Evolutionary conservation across 2,797 vertebrate genomes (phyloP), one percentile per base, ranked within the genome.

Genomic region (Cheirogaleus major): DNA sequence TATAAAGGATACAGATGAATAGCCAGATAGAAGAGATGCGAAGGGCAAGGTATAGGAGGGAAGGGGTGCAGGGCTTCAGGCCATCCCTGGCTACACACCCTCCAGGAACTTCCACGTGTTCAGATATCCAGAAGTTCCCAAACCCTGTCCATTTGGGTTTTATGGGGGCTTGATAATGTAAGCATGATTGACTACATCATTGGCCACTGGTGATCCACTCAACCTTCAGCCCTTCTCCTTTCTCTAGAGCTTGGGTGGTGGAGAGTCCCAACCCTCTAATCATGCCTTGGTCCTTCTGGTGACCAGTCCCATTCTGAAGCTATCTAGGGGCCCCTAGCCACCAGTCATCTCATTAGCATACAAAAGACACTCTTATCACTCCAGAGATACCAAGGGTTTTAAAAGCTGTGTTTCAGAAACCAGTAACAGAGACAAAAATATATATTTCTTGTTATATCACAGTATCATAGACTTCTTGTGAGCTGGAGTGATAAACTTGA

Each of bases 11-110:
- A 23, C 41, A 84, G 79, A 67, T 38, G 7, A 59, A 41, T 11
- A 76, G 22, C 38, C 41, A 41, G 32, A 38, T 41, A 14, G 50
- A 5, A 76, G n/a, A 76, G 30, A 55, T 72, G 38, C 20, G 45
- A 0, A 70, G 30, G 48, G 15, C 11, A 23, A 20, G 25, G 27
- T 32, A 52, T 10, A 35, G 18, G 18, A 55, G 2, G 2, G 9
- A 75, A 76, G 20, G 8, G 8, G 5, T 7, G 12, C 13, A n/a
- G 35, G 32, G 7, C 43, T 52, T 20, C 18, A 15, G 25, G 11
- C 14, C 3, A 0, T 61, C 6, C 15, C 17, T 12, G 4, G 25
- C 35, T 0, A 1, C 23, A 57, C 35, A 27, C 22, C 23, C 8
- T 79, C 55, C 25, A 30, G 55, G 9, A 27, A 57, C 52, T 41